A percentile compares a stretch with the other conserved stretches of the same genome.
Conservation (phyloP, 2,113 vertebrate genomes). For the Charina bottae region DNA sequence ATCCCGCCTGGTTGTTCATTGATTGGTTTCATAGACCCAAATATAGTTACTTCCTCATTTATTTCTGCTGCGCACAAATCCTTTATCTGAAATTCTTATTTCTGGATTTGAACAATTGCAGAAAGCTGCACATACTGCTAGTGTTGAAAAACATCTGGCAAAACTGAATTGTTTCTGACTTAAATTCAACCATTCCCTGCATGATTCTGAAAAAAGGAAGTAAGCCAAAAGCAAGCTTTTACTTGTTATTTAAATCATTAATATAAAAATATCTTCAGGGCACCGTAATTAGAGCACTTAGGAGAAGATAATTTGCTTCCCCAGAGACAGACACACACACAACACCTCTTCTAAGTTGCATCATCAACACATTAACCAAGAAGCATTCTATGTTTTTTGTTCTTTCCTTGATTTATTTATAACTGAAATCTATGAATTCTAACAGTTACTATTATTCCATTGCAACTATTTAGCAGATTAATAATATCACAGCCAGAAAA, state of each 20-base stretch:
- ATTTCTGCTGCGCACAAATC: background rate
- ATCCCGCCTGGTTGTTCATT: background rate
- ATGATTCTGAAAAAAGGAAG: background rate
- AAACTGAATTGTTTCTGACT: background rate
- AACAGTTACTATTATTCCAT: background rate
- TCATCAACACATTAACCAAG: background rate
- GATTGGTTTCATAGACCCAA: background rate
- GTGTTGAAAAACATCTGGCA: background rate
- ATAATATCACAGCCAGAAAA: background rate
- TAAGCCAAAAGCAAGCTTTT: background rate
- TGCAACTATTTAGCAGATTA: background rate
- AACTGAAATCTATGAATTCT: background rate
- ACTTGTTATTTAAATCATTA: background rate
- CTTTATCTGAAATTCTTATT: background rate
- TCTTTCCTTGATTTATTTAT: background rate
- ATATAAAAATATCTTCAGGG: slow-evolving; percentile 17
- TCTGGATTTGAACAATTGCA: background rate
- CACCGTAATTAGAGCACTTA: background rate
- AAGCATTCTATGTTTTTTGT: too few species aligned
- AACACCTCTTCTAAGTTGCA: slow-evolving; percentile 11
- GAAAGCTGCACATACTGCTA: background rate
- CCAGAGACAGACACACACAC: background rate
- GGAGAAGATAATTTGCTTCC: slow-evolving; percentile 22
- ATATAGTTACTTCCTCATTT: background rate
- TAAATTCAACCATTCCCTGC: slow-evolving; percentile 30